These are phyloP conservation scores for Lordiphosa mommai DNA, from an alignment of 1,140 invertebrate genomes.

Conservation along the genomic window DNA sequence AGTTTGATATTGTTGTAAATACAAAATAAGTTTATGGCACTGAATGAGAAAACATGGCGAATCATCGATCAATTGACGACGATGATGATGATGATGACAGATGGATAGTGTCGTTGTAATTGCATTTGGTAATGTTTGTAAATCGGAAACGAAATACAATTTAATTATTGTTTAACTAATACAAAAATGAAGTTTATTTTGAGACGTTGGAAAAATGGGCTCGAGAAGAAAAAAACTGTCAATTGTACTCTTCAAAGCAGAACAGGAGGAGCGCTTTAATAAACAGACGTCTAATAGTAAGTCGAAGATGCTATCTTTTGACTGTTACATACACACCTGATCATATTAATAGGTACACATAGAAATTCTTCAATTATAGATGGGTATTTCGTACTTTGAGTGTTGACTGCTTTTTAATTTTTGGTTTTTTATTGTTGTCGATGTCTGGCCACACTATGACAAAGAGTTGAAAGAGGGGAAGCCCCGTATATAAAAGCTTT, in stretches of 20 bases:
- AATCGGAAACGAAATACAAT: constrained; percentile 20
- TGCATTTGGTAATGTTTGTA: constrained; percentile 20
- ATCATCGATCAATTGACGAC: no score
- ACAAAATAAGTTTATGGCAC: constrained; percentile 11
- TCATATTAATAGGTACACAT: no score
- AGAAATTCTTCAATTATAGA: no score
- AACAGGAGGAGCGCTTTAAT: no score
- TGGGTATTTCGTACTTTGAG: no score
- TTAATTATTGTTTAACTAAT: constrained; percentile 16
- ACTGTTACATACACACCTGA: no score
- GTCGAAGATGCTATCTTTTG: no score
- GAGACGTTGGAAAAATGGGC: no score
- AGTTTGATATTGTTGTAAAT: constrained; percentile 2
- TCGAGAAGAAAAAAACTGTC: no score
- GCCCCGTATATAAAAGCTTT: not conserved
- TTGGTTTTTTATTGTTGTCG: constrained; percentile 1
- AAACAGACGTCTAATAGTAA: no score
- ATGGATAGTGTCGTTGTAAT: not conserved
- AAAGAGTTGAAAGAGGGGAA: not conserved
- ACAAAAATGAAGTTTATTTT: not conserved
- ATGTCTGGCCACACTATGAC: constrained; percentile 1
- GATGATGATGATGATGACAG: no score
- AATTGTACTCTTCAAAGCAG: no score
- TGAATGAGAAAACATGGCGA: not conserved
- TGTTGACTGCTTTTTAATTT: constrained; percentile 1